Conservation (phyloP, 2,113 vertebrate genomes). For the Pagrus major region DNA sequence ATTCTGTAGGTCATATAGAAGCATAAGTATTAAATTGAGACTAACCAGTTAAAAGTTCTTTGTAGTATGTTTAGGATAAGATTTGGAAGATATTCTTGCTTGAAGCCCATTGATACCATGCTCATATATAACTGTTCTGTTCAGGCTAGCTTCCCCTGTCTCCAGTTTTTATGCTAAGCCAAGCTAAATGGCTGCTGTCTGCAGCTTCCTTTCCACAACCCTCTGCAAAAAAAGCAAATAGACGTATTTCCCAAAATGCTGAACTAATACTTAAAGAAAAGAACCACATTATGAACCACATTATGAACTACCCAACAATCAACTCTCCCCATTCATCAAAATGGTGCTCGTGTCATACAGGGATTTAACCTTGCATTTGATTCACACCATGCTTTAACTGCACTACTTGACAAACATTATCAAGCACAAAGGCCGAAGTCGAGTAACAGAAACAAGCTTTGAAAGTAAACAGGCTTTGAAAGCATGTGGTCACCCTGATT, state of each 20-base stretch:
- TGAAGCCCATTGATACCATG: no score
- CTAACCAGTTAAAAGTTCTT: no score
- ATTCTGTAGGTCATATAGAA: no score
- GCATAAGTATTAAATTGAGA: no score
- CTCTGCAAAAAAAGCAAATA: neutral
- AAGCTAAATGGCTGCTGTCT: no score
- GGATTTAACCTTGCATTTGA: neutral
- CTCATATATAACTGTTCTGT: no score
- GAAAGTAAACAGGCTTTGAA: constrained; percentile 25
- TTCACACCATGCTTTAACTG: constrained; percentile 2
- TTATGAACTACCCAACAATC: neutral
- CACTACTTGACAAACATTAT: neutral
- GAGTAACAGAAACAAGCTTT: neutral
- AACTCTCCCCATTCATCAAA: neutral
- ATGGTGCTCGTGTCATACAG: neutral
- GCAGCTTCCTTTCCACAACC: no score
- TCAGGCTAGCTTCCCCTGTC: no score
- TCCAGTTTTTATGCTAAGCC: no score
- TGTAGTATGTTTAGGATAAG: no score
- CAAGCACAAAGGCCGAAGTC: constrained; percentile 8
- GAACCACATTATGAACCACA: no score
- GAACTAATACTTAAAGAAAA: neutral
- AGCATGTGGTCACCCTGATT: constrained; percentile 27
- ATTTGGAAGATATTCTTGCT: no score
- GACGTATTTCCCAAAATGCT: neutral